Conservation (phyloP, 1,140 invertebrate species). For the Mactra quadrangularis region DNA sequence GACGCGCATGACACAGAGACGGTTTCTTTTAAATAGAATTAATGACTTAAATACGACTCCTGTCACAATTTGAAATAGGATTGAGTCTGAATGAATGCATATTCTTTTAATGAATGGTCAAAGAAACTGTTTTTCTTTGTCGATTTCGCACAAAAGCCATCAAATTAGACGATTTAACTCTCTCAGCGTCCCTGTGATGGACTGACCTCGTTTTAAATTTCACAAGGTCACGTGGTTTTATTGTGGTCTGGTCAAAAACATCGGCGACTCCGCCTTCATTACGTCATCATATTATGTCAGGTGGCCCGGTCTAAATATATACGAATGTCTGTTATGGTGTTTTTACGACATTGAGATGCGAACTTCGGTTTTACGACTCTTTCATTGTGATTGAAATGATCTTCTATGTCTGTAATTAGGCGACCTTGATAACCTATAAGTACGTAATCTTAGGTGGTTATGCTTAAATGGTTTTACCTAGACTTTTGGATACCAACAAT, state of each 20-base stretch:
- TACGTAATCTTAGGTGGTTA: conserved; percentile 27
- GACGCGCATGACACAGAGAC: background rate
- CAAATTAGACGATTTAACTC: background rate
- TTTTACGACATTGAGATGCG: no score
- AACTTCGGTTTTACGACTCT: conserved; percentile 3
- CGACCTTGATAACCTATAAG: conserved; percentile 24
- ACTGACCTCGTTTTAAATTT: background rate
- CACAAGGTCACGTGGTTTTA: background rate
- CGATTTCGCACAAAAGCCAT: background rate
- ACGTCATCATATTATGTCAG: conserved; percentile 10
- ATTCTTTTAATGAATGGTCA: background rate
- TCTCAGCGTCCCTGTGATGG: background rate
- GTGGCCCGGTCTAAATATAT: background rate
- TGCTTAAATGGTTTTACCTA: no score
- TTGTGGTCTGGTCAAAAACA: no score
- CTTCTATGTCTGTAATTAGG: conserved; percentile 2
- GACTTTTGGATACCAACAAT: no score
- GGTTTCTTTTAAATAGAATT: conserved; percentile 5
- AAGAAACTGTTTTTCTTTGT: conserved; percentile 13
- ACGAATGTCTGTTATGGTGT: no score
- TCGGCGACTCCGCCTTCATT: background rate
- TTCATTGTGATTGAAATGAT: background rate
- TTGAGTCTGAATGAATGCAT: background rate
- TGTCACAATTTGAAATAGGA: background rate
- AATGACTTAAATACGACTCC: background rate